Evolutionary conservation across 2,113 vertebrate species (phyloP).

Genomic region (Pterocles burchelli): DNA sequence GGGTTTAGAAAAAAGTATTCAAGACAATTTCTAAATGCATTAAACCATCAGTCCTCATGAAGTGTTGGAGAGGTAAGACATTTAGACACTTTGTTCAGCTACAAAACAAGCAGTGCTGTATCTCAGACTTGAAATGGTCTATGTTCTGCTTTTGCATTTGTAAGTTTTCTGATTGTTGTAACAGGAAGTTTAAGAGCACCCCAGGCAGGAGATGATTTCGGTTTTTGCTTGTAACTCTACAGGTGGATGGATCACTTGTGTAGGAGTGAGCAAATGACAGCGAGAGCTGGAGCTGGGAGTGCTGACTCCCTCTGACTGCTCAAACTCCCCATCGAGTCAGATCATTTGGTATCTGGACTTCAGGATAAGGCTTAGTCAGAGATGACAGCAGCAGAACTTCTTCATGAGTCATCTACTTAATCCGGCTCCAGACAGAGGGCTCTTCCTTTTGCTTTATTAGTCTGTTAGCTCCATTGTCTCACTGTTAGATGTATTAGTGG

Average conservation of each 20-base stretch:
- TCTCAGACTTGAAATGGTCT: background rate
- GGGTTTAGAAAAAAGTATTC: background rate
- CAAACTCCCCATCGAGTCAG: background rate
- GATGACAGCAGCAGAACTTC: background rate
- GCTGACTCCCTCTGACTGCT: background rate
- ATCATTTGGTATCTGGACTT: background rate
- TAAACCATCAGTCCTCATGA: background rate
- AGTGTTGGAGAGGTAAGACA: background rate
- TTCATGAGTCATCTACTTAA: constrained; percentile 3
- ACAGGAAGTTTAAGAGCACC: background rate
- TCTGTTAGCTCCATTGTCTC: background rate
- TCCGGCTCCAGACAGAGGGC: constrained; percentile 22
- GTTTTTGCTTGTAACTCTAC: background rate
- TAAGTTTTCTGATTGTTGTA: background rate
- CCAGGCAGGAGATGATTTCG: background rate
- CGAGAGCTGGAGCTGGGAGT: background rate
- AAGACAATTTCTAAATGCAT: background rate
- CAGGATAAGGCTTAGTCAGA: constrained; percentile 5
- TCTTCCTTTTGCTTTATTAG: constrained; percentile 7
- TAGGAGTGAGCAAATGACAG: background rate
- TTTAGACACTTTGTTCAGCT: background rate
- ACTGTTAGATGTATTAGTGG: background rate
- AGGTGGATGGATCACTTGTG: background rate
- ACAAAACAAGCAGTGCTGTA: background rate
- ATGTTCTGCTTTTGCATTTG: background rate